Conservation (phyloP, 2,888 invertebrate genomes). For the Arge pagana region DNA sequence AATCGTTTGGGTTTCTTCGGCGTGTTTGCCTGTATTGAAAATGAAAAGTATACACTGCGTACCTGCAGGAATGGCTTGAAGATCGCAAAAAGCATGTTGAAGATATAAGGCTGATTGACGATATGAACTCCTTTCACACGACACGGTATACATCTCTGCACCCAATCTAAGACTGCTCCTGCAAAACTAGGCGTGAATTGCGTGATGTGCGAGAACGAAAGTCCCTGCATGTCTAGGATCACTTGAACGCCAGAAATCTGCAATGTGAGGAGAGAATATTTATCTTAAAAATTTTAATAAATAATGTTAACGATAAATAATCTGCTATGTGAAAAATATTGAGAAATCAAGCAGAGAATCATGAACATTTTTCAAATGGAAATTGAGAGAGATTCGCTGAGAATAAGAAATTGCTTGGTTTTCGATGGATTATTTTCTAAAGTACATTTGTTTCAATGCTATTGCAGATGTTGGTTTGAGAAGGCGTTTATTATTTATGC, state of each 20-base stretch:
- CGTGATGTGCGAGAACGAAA: conserved; percentile 72
- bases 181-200: conserved; percentile 82
- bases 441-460: not conserved
- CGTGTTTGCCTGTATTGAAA: too few relatives aligned
- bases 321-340: too few relatives aligned
- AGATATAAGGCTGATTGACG: conserved; percentile 84
- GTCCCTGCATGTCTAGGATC: conserved; percentile 76
- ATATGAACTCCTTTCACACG: conserved; percentile 86
- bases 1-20: too few relatives aligned
- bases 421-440: not conserved
- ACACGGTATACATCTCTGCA: conserved; percentile 81
- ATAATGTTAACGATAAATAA: not conserved
- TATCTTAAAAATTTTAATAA: not conserved
- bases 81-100: conserved; percentile 83
- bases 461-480: not conserved
- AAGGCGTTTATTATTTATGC: not conserved
- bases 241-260: conserved; percentile 72
- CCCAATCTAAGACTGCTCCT: conserved; percentile 72
- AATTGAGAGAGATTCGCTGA: too few relatives aligned
- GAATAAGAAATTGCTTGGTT: not conserved
- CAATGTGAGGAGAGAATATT: not conserved
- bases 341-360: too few relatives aligned
- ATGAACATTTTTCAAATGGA: too few relatives aligned
- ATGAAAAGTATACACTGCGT: too few relatives aligned
- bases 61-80: conserved; percentile 81